Base-by-base conservation (phyloP, 2,888 invertebrate genomes). In the Caenorhabditis virilis region DNA sequence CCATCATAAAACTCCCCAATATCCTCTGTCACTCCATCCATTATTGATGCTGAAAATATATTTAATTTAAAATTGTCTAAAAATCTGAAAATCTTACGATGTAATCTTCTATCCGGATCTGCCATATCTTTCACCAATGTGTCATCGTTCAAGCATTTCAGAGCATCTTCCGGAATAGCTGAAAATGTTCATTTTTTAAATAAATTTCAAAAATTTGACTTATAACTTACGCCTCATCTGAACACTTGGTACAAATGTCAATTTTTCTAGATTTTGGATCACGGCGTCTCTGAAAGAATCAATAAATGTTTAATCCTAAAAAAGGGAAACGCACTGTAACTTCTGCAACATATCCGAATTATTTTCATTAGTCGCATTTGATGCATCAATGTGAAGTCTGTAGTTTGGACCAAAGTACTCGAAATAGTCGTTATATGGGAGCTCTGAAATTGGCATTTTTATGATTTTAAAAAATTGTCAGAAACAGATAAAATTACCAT, bases 371-470 rank as follows among this genome's bases (percentile, higher is more conserved):
- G 61, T 35, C 6, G 64, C 69, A 38, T 63, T 67, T 6, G 76
- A 72, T 2, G 78, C 72, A 20, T 79, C 78, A 36, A 82, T 77
- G 67, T 82, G 81, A 25, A 82, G 76, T 5, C 64, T 54, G 42
- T 79, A 80, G 51, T 71, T 69, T 7, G 82, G 82, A 7, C 76
- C 79, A 48, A 82, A 82, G 60, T 79, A 82, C 45, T 74, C 72
- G 46, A 73, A 73, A 51, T 71, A 74, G 60, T 79, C 79, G 54
- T 82, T 82, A 68, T 78, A 79, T 1, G 82, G 82, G 30, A 82
- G 52, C 55, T 80, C 80, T 66, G 41, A 52, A 61, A 48, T 20
- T n/a, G n/a, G n/a, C n/a, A n/a, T n/a, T n/a, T n/a, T 38, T 30
- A 9, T 30, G 13, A 41, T n/a, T 25, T n/a, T 22, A 30, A n/a